These are phyloP conservation scores for Prorops nasuta DNA, from an alignment of 1,140 invertebrate genomes.

Conservation along the genomic window DNA sequence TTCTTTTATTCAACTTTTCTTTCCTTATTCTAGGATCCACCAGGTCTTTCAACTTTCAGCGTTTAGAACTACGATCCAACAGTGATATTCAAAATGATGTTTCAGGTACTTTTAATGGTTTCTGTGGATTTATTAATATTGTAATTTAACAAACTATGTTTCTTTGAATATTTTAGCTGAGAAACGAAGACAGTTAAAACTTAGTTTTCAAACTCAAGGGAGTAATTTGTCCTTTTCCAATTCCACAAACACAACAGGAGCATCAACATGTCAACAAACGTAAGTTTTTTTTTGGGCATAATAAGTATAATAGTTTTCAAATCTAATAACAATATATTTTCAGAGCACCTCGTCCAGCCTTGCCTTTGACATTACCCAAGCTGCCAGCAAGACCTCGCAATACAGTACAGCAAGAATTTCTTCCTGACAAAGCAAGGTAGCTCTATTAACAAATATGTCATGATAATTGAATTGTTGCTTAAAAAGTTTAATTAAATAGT, in stretches of 20 bases:
- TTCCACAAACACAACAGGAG: conserved; percentile 47
- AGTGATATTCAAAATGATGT: conserved; percentile 51
- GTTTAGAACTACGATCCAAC: conserved; percentile 50
- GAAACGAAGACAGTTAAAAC: conserved; percentile 49
- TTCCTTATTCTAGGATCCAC: conserved; percentile 39
- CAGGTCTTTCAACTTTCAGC: conserved; percentile 48
- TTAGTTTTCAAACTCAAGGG: conserved; percentile 47
- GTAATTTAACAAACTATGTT: background rate
- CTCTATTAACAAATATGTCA: background rate
- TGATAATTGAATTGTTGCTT: conserved; percentile 2
- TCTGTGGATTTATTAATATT: conserved; percentile 1
- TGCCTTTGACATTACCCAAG: conserved; percentile 52
- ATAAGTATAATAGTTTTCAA: background rate
- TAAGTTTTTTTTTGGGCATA: conserved; percentile 25
- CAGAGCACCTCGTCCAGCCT: conserved; percentile 48
- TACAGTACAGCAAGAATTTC: conserved; percentile 39
- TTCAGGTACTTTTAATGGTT: conserved; percentile 30
- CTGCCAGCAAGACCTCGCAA: conserved; percentile 46
- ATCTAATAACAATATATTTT: conserved; percentile 10
- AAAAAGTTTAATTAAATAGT: conserved; percentile 9
- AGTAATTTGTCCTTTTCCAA: conserved; percentile 43
- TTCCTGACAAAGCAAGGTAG: conserved; percentile 55
- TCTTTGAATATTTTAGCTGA: conserved; percentile 33
- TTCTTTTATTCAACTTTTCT: background rate
- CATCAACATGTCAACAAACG: conserved; percentile 39